Base-by-base conservation (phyloP, 2,888 invertebrate genomes). In the Cephus runcator region DNA sequence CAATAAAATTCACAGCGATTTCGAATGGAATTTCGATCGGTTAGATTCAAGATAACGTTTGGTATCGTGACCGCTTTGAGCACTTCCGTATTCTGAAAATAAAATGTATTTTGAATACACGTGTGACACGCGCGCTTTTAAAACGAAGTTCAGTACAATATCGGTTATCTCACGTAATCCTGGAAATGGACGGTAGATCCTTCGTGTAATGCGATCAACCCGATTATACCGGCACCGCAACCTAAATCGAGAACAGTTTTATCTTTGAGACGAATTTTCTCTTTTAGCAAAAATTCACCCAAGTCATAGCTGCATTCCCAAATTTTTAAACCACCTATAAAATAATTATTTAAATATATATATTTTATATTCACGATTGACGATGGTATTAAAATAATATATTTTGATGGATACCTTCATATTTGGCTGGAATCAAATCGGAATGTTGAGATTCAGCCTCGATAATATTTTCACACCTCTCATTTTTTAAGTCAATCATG, bases 251-350 rank as follows among this genome's bases (percentile, higher is more conserved):
- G 92, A 0, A 98, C 94, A 74, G 90, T 92, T 85, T 93, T 94
- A 34, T 92, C 91, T 71, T 93, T 87, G 30, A 94, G 92, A 11
- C 91, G 81, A 31, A 92, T 87, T 56, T 92, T 86, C 69, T 91
- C 82, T 69, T 92, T 85, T 35, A 92, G 87, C 69, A 98, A 90
- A 90, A 95, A 97, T 80, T 94, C 91, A 69, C 95, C 92, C 77
- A 98, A 91, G 90, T 98, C 98, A 86, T 94, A 93, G 9, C 97
- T 97, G 88, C 98, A 98, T 92, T 99, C 98, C 99, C 99, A 99
- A 80, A 98, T 95, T 93, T 98, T 98, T 40, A 98, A 93, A 12
- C 99, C 99, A 85, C 98, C 98, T 97, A 87, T 75, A 92, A 89
- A 81, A 83, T 80, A 81, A 80, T 81, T 76, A 77, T 56, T 73